Evolutionary conservation across 2,888 invertebrate genomes (phyloP).

Genomic region (Epinotia ramella): DNA sequence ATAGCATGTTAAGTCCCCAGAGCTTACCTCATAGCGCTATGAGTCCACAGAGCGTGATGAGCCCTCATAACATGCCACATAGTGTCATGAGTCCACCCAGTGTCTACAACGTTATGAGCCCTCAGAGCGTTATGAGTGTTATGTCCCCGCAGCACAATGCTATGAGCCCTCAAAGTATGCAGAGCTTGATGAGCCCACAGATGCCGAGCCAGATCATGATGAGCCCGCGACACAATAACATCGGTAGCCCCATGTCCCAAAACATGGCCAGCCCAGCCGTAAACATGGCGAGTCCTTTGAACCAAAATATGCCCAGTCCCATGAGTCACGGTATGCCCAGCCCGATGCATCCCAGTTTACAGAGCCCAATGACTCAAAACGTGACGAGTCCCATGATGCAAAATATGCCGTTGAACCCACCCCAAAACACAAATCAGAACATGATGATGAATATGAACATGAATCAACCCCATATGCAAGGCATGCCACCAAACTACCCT

Average conservation of each 20-base stretch:
- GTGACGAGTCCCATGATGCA: conserved; percentile 77
- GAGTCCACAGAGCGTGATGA: conserved; percentile 80
- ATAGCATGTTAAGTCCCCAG: conserved; percentile 79
- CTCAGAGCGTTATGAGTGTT: conserved; percentile 81
- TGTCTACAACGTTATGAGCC: conserved; percentile 79
- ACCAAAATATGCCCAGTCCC: conserved; percentile 70
- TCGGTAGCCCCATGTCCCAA: conserved; percentile 67
- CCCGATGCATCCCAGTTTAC: conserved; percentile 76
- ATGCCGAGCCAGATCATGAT: conserved; percentile 80
- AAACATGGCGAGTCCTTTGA: conserved; percentile 70
- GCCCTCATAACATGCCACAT: conserved; percentile 72
- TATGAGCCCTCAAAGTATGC: conserved; percentile 81
- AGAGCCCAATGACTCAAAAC: conserved; percentile 77
- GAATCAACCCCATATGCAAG: conserved; percentile 62
- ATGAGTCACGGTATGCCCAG: conserved; percentile 80
- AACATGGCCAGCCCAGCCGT: conserved; percentile 74
- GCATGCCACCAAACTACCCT: conserved; percentile 61
- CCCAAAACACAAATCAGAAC: conserved; percentile 62
- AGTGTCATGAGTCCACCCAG: conserved; percentile 79
- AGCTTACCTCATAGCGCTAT: conserved; percentile 78
- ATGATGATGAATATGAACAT: conserved; percentile 66
- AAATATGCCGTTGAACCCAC: conserved; percentile 74
- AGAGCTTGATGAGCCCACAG: conserved; percentile 78
- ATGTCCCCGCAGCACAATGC: conserved; percentile 81
- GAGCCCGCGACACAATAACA: conserved; percentile 76